Base-by-base conservation (phyloP, 2,888 invertebrate genomes). In the Chalcosyrphus nemorum region DNA sequence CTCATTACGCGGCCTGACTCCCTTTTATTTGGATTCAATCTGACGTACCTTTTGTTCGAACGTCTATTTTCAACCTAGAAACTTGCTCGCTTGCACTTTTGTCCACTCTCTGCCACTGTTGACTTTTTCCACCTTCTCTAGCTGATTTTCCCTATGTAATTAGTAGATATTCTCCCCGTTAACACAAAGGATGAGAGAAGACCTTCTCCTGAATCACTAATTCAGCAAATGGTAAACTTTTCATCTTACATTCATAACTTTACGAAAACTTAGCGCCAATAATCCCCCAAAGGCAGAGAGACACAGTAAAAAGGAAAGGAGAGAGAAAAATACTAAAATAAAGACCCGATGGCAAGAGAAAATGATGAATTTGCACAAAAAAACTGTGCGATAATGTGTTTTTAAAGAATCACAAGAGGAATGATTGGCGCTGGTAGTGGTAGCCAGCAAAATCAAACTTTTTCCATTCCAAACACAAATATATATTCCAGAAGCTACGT, bases 381-480 rank as follows among this genome's bases (percentile, higher is more conserved):
- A 38, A 47, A 47, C 54, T 41, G 19, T 13, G 35, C 76, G 56
- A 47, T 72, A 82, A 71, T 77, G 59, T 72, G 54, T 71, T 77
- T 77, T 77, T 81, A 70, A 70, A 76, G 50, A 70, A 66, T 66
- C 76, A 66, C 76, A 76, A 66, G 76, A 66, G 76, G 65, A 66
- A 43, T 66, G 72, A 82, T 56, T 74, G 35, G 59, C 52, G n/a
- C 27, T 9, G 41, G 35, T 38, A 13, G n/a, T 5, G 15, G 32
- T n/a, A 38, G 50, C 24, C 15, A 15, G 17, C 7, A 21, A 61
- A 6, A 38, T 21, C 35, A 43, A 71, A 13, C 15, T 50, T 75
- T 75, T 65, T 19, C 47, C 19, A n/a, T 35, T 13, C 24, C 47
- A 38, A 52, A 50, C 38, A 57, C 63, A 65, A 47, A 50, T 66